Base-by-base conservation (phyloP, 1,140 invertebrate genomes). In the Drosophila tristis region DNA sequence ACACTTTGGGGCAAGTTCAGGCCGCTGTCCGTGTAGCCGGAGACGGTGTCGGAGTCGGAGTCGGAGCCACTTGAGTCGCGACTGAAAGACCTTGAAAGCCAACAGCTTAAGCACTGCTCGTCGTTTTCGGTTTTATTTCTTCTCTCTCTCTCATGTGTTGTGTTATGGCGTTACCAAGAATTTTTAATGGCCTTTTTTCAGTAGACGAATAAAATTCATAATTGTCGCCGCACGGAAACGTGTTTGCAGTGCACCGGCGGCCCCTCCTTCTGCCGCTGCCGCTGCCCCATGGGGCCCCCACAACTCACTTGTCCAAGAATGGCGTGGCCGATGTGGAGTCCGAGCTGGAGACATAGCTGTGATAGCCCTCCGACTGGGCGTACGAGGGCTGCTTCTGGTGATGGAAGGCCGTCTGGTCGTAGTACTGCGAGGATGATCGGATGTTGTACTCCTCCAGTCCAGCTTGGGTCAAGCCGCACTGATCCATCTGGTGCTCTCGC, bases 281-380 rank as follows among this genome's bases (percentile, higher is more conserved):
- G n/a, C 20, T 20, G 2, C 20, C 39, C n/a, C 56, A n/a, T 35
- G 0, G 15, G 13, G 35, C 26, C 50, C 9, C 7, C 20, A 35
- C 53, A 58, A 91, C 80, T 92, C 90, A 95, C 94, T 95, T 94
- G 90, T 97, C 96, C 62, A 97, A 92, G 85, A 97, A 96, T 11
- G 96, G 96, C 5, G 96, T 97, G 20, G 94, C 95, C 11, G 95
- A 96, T 16, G 95, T 95, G 5, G 95, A 96, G 92, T 95, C 96
- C 42, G 95, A 96, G 84, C 95, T 97, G 61, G 95, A 97, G 23
- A 96, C 96, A 91, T 96, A 97, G 91, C 95, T 96, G 85, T 96
- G 96, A 89, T 97, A 97, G 11, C 96, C 96, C 92, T 97, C 96
- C 23, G 95, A 96, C 72, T 96, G 96, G 13, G 96, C 96, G 92